Evolutionary conservation across 2,888 invertebrate genomes (phyloP).

Genomic region (Cryptocephalus moraei): DNA sequence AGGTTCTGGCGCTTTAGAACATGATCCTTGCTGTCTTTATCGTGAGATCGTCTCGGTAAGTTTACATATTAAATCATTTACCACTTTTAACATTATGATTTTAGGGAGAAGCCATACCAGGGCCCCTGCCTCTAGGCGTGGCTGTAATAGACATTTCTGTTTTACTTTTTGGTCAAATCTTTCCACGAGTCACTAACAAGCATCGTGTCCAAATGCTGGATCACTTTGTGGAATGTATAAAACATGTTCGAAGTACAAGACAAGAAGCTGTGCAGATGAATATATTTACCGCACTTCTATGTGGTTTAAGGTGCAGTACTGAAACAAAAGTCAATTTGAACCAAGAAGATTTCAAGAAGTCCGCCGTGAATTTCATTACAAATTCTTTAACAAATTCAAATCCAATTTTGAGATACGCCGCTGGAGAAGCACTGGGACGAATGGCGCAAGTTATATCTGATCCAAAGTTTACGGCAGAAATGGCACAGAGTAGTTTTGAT

Average conservation of each 20-base stretch:
- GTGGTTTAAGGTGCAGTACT: conserved; percentile 75
- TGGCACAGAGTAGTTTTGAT: conserved; percentile 85
- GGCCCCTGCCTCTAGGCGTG: conserved; percentile 85
- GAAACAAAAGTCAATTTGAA: conserved; percentile 79
- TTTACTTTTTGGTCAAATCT: conserved; percentile 84
- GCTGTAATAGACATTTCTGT: conserved; percentile 95
- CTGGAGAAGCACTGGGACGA: conserved; percentile 89
- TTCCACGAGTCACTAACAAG: conserved; percentile 89
- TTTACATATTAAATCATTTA: not conserved
- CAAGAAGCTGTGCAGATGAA: conserved; percentile 96
- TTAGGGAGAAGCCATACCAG: conserved; percentile 53
- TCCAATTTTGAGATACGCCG: conserved; percentile 80
- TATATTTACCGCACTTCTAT: conserved; percentile 85
- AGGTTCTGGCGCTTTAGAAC: conserved; percentile 93
- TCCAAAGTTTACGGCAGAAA: conserved; percentile 76
- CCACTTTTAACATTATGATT: not conserved
- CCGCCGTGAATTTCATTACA: conserved; percentile 70
- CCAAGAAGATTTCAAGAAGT: conserved; percentile 82
- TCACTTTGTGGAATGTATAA: conserved; percentile 92
- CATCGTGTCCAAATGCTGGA: conserved; percentile 96
- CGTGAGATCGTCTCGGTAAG: conserved; percentile 50
- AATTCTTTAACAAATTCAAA: conserved; percentile 65
- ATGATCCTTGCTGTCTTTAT: conserved; percentile 90
- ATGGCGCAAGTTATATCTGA: conserved; percentile 85
- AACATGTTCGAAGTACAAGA: conserved; percentile 82